Conservation (phyloP, 1,140 invertebrate species). For the Polypedilum pembai region DNA sequence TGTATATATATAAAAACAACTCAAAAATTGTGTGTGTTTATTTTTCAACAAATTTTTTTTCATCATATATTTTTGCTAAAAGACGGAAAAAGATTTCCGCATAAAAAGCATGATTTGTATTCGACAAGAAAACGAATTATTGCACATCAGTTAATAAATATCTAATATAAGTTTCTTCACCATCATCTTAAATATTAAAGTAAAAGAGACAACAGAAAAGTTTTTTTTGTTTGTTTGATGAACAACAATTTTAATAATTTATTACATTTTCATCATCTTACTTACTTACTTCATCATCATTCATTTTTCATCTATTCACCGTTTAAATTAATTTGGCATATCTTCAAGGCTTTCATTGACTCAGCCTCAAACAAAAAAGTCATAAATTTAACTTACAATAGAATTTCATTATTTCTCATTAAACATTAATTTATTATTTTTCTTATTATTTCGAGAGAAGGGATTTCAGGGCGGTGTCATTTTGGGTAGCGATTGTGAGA, state of each 20-base stretch:
- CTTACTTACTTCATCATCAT: background rate
- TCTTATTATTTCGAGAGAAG: too few species aligned
- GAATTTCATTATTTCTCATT: too few species aligned
- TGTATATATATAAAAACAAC: constrained; percentile 14
- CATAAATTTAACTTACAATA: too few species aligned
- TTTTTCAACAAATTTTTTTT: background rate
- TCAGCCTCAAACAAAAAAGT: background rate
- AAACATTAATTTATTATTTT: too few species aligned
- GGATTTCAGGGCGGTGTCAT: too few species aligned
- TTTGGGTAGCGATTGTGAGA: too few species aligned
- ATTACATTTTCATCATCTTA: background rate
- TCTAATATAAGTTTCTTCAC: background rate
- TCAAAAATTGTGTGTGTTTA: background rate
- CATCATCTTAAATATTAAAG: background rate
- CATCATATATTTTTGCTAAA: background rate
- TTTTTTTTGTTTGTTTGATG: background rate
- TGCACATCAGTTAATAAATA: background rate
- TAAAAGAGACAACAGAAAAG: background rate
- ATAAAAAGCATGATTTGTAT: too few species aligned
- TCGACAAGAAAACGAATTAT: background rate
- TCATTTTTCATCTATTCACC: background rate
- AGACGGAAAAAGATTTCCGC: too few species aligned
- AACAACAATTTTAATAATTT: background rate
- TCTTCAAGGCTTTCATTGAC: background rate
- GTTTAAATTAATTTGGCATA: constrained; percentile 14